These are phyloP conservation scores for Vulpes ferrilata DNA, from an alignment of 2,113 vertebrate species.

Conservation along the genomic window DNA sequence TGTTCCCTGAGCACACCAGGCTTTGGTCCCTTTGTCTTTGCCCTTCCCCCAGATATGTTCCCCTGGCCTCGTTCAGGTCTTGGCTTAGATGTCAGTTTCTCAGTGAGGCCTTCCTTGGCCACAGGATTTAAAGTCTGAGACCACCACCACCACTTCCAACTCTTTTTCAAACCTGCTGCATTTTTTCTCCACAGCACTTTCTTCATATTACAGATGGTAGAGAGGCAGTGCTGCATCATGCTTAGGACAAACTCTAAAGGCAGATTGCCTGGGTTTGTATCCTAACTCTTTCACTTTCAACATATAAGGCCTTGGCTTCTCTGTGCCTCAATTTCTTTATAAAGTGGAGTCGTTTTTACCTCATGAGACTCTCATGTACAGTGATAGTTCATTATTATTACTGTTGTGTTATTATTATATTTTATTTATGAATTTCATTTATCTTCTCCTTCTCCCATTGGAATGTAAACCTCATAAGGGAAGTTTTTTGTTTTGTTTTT, in stretches of 20 bases:
- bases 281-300: not conserved
- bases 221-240: not conserved
- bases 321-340: not conserved
- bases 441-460: not conserved
- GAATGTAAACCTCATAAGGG: slow-evolving; percentile 13
- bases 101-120: not conserved
- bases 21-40: not conserved
- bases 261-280: not conserved
- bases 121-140: not conserved
- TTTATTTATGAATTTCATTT: not conserved
- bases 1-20: not conserved
- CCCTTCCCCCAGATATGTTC: not conserved
- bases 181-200: not conserved
- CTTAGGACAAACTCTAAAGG: not conserved
- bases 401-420: not conserved
- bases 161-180: not conserved
- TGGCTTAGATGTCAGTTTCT: not conserved
- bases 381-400: not conserved
- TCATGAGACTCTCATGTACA: not conserved
- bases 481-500: not conserved
- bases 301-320: not conserved
- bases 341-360: not conserved
- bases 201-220: not conserved
- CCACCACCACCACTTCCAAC: not conserved
- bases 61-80: not conserved